Base-by-base conservation (phyloP, 1,140 invertebrate genomes). In the Temnothorax longispinosus region DNA sequence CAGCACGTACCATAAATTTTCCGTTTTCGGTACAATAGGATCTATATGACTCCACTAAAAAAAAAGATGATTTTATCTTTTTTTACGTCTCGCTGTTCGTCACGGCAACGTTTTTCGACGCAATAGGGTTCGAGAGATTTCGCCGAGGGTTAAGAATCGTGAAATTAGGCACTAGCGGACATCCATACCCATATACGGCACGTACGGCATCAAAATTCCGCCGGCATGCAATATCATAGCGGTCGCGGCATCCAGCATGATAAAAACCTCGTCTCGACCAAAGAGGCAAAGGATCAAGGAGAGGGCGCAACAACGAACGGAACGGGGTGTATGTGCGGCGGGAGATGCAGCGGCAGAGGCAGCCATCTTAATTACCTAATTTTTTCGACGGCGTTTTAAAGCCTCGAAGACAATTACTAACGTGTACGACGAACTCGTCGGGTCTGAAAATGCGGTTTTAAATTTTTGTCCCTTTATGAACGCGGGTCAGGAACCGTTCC, bases 331-430 rank as follows among this genome's bases (percentile, higher is more conserved):
- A 47, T 27, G 64, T 27, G 35, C 62, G 76, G 56, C 41, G 71
- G 47, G 35, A 41, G 41, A 47, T n/a, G 54, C 75, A 18, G 76
- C 60, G 60, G 47, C 62, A 27, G 27, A 27, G 35, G 41, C 65
- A 41, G 72, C 71, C 80, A 84, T 84, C 54, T 84, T 84, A 84
- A 84, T 84, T 84, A 84, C 69, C 80, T 47, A 74, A 75, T 84
- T 84, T 84, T 84, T 74, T 75, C 56, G 67, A 82, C 67, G 54
- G 50, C 32, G 27, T 74, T 41, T 82, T 82, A 82, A 82, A 74
- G 27, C 27, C 32, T 15, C 54, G 18, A 60, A 60, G 67, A 82
- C 80, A 60, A 74, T 74, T 82, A 82, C 52, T 74, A 82, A 60
- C 52, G 38, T 82, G 56, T 44, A 82, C 38, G 41, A 72, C 54